Evolutionary conservation across 2,113 vertebrate genomes (phyloP), one percentile per base, ranked within the genome.

Genomic region (Callipepla squamata): DNA sequence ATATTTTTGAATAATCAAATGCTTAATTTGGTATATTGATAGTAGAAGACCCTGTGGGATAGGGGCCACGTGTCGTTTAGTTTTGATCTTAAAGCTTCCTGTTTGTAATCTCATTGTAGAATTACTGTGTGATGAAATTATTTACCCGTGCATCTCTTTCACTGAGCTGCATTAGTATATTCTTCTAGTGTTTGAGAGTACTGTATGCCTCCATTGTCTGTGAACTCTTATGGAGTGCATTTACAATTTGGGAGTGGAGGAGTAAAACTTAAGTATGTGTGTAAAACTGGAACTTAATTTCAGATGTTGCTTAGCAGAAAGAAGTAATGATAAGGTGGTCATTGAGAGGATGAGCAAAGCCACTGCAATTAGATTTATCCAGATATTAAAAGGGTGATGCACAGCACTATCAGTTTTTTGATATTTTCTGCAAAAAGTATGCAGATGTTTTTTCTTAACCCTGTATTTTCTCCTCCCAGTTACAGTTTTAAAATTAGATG

Each of bases 171-270:
- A 16, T 28, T 68, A 11, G 19, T 51, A 10, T 11, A 83, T 8
- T 0, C 0, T 45, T 80, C 66, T 66, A 36, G 20, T 50, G 5
- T 76, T 80, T 3, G 5, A 1, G n/a, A 66, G 6, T 81, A 36
- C 34, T 55, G 7, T 63, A 55, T 32, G 23, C 38, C 8, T 81
- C 23, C 9, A 2, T 18, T 67, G 66, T 22, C 11, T 26, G 5
- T 47, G 36, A 65, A 20, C 19, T 88, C 6, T 47, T 77, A 67
- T 18, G 40, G 7, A 3, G 6, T 30, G 34, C 34, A 34, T 73
- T 67, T 87, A 25, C 11, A 57, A 32, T 47, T 91, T 65, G 40
- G 16, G 6, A 57, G 32, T 72, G 63, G 62, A 85, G 28, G 51
- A 40, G 9, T 38, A 25, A 90, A 53, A 50, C 69, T 26, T 26